phyloP scores from a whole-genome alignment of 2,797 vertebrate genomes.

The Alfaro cultratus region DNA sequence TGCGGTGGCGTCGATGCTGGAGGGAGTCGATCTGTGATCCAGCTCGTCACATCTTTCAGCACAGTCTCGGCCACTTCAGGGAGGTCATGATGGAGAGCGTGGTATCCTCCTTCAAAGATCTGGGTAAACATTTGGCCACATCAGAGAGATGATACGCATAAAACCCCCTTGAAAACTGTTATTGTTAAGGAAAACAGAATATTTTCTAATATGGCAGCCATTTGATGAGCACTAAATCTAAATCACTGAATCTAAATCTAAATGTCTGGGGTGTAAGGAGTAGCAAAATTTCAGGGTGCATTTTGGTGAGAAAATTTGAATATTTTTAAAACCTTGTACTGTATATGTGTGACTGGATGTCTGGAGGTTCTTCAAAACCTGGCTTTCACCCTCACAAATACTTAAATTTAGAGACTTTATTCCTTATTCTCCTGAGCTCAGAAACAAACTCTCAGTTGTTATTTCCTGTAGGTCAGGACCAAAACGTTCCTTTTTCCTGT shows the following conservation, averaged over 20 bases:
- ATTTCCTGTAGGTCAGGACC: background rate
- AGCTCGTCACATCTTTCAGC: conserved; percentile 87
- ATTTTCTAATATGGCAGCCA: background rate
- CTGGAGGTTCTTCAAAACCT: background rate
- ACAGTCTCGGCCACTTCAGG: conserved; percentile 88
- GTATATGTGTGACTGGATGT: background rate
- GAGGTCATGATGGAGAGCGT: conserved; percentile 93
- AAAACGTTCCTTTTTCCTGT: background rate
- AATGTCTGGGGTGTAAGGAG: background rate
- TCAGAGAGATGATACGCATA: background rate
- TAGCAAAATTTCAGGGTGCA: background rate
- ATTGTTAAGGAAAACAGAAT: background rate
- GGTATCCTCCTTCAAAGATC: conserved; percentile 93
- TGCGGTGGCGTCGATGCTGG: conserved; percentile 3
- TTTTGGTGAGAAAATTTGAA: background rate
- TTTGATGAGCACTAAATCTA: background rate
- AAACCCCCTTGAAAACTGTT: background rate
- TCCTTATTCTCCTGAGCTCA: background rate
- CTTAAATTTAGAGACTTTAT: too few relatives aligned
- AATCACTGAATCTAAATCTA: background rate
- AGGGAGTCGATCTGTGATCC: conserved; percentile 88
- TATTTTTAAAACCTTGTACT: background rate
- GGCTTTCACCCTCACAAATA: background rate
- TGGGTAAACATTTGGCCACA: conserved; percentile 58
- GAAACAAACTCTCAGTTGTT: background rate